Base-by-base conservation (phyloP, 2,888 invertebrate species). In the Oithona nana region DNA sequence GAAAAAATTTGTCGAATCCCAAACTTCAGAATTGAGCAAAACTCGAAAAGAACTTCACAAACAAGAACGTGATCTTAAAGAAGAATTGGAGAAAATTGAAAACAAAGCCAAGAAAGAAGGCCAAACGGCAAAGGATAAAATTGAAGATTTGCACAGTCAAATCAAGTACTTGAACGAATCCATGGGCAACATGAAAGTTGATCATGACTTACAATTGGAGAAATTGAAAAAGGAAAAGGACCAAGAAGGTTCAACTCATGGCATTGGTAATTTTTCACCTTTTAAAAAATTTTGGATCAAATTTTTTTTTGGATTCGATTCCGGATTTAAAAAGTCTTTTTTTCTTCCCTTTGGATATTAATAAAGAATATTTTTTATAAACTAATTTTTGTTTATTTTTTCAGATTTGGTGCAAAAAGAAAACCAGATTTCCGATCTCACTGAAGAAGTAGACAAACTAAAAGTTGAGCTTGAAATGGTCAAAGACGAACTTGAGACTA, bases 61-160 rank as follows among this genome's bases (percentile, higher is more conserved):
- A 75, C 76, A 2, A 74, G 75, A 71, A 72, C 74, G 1, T 75
- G 76, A 67, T 68, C 78, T 62, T 8, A 61, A 63, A 54, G 49
- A 61, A n/a, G 65, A 65, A 57, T 26, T 67, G 13, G 65, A 77
- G 71, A 75, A 76, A 69, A 75, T 78, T 66, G 74, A 77, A 55
- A 76, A 77, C 63, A 75, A 76, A 68, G 67, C 78, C 51, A 74
- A 75, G 60, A 75, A 74, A 68, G 76, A 76, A 16, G 75, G 76
- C 67, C 75, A 76, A 66, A 76, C 77, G 65, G 71, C 78, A 48
- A 75, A 74, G 67, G 74, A 76, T 65, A 75, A 77, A 70, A 67
- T 75, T 26, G 77, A 77, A 69, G 75, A 75, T 51, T 26, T 59
- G 30, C 54, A 63, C 20, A 64, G 61, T 24, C 56, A 64, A 39